Evolutionary conservation across 2,888 invertebrate genomes (phyloP), one percentile per base, ranked within the genome.

Genomic region (Cynaeus angustus): DNA sequence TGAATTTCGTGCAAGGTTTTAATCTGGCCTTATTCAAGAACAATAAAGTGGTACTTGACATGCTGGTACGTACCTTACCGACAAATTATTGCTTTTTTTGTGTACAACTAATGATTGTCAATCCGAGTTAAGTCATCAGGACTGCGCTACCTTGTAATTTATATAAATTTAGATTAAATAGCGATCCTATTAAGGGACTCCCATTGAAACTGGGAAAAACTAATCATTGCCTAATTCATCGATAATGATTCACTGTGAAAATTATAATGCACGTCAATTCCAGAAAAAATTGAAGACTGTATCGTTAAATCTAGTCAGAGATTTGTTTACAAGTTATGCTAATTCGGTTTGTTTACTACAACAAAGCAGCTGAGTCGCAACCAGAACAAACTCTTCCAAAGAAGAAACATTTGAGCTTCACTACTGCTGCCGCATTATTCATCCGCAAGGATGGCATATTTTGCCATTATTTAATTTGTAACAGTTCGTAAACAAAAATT

Each of bases 1-100:
- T 37, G 50, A 65, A 72, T 62, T 56, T 64, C 53, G 69, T 72
- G 69, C 71, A 69, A 72, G 72, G 72, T 69, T 66, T 26, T 0
- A 26, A 26, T 56, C 26, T 43, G 50, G 56, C 56, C 66, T 66
- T 53, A 64, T 50, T 48, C 43, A 58, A 43, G 43, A 64, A 64
- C 38, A 56, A 48, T 26, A 28, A 59, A 66, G 53, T 50, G 33
- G 30, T 62, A 13, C 64, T 52, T 68, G 68, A 64, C 68, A 68
- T 68, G 68, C 56, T 68, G 68, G 68, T 68, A 41, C 12, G 68
- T 68, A 55, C 13, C 33, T 46, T 41, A 33, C 21, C 7, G 16
- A 37, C 14, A 13, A 28, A 59, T 48, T 46, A 48, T 10, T 7
- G 37, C 12, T 12, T 12, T 14, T 53, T 62, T 68, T 58, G 46